These are phyloP conservation scores for Eudasyphora cyanicolor DNA, from an alignment of 2,888 invertebrate genomes.

Conservation along the genomic window DNA sequence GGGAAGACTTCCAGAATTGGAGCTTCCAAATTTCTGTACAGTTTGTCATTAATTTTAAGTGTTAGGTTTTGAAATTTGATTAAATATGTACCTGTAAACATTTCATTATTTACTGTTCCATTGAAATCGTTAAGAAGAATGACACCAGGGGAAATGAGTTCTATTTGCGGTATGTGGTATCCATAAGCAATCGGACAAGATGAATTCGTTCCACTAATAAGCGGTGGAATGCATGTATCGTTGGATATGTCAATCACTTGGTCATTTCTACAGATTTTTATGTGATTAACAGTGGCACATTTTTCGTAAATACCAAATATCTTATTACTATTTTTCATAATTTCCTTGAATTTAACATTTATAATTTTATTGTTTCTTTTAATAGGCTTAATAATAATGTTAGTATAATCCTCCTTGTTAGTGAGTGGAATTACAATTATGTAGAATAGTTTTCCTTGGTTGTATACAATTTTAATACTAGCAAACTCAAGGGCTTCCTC, in stretches of 20 bases:
- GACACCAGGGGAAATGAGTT: slow-evolving; percentile 23
- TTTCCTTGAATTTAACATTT: slow-evolving; percentile 12
- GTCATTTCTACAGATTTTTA: slow-evolving; percentile 33
- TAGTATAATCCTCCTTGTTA: slow-evolving; percentile 15
- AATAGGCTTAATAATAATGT: slow-evolving; percentile 25
- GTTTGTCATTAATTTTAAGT: slow-evolving; percentile 25
- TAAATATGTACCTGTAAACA: slow-evolving; percentile 28
- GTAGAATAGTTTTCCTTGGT: slow-evolving; percentile 29
- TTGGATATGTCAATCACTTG: slow-evolving; percentile 34
- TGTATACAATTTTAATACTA: slow-evolving; percentile 22
- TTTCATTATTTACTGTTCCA: slow-evolving; percentile 26
- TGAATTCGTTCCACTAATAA: slow-evolving; percentile 13
- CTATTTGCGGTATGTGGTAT: slow-evolving; percentile 25
- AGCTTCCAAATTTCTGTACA: slow-evolving; percentile 9
- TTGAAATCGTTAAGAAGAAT: slow-evolving; percentile 35
- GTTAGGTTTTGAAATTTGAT: slow-evolving; percentile 37
- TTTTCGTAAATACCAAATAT: not conserved
- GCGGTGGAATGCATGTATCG: slow-evolving; percentile 32
- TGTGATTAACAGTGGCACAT: slow-evolving; percentile 14
- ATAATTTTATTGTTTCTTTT: slow-evolving; percentile 14
- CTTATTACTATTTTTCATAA: slow-evolving; percentile 25
- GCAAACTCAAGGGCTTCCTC: slow-evolving; percentile 17
- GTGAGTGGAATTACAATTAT: slow-evolving; percentile 28
- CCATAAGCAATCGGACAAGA: slow-evolving; percentile 28
- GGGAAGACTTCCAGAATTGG: not conserved